Evolutionary conservation across 1,140 invertebrate species (phyloP).

Genomic region (Drosophila punjabiensis): DNA sequence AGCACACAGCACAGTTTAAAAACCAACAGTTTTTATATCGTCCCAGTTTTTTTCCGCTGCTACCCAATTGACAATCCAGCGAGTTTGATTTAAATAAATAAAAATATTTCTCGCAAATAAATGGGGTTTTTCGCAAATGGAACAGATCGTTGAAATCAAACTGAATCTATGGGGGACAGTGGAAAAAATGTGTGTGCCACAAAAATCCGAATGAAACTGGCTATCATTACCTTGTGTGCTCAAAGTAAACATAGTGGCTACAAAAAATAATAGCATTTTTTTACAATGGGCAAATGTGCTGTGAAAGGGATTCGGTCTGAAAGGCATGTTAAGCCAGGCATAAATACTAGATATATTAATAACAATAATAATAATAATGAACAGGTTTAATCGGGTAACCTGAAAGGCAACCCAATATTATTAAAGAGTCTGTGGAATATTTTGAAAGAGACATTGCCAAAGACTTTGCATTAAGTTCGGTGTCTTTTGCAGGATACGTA

Average conservation of each 20-base stretch:
- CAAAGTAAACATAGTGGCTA: background rate
- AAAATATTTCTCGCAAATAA: conserved; percentile 29
- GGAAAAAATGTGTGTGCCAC: conserved; percentile 16
- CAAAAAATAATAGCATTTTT: background rate
- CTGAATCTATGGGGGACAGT: background rate
- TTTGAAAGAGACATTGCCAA: too few relatives aligned
- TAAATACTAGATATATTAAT: conserved; percentile 23
- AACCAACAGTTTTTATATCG: conserved; percentile 15
- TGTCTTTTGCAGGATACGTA: conserved; percentile 2
- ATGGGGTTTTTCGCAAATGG: conserved; percentile 13
- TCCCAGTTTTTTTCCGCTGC: conserved; percentile 5
- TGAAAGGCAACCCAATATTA: background rate
- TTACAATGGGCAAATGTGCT: conserved; percentile 16
- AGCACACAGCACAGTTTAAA: conserved; percentile 27
- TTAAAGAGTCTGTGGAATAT: background rate
- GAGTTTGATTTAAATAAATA: conserved; percentile 60
- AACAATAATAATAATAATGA: background rate
- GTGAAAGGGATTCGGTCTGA: background rate
- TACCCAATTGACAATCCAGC: conserved; percentile 26
- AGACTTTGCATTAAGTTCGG: too few relatives aligned
- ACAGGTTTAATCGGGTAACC: background rate
- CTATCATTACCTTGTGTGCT: conserved; percentile 29
- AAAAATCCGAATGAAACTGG: conserved; percentile 28
- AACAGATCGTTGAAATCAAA: background rate
- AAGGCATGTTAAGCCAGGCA: conserved; percentile 16